Evolutionary conservation across 1,140 invertebrate species (phyloP), one percentile per base, ranked within the genome.

Genomic region (Zaprionus kolodkinae): DNA sequence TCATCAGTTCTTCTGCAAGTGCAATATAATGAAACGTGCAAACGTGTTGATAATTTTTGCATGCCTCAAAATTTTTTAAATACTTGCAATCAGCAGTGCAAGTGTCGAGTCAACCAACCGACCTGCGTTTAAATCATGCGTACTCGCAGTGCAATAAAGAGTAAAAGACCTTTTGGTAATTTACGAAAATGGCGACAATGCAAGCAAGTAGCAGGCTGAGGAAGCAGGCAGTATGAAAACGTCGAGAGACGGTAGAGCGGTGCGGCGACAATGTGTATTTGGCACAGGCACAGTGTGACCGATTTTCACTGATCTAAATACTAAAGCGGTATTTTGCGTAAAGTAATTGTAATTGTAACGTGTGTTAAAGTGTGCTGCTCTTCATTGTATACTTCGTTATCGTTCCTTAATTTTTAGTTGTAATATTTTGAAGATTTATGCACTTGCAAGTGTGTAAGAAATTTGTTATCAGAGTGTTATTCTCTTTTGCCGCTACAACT

Each of bases 101-200:
- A 81, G 82, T 73, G 73, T 66, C 62, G 55, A 50, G 45, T 50
- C 45, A 3, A 50, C 6, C 45, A 25, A 50, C 43, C 60, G 33
- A 69, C 61, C 72, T 75, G 72, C 76, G 61, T 61, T 70, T 75
- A 64, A 75, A 59, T 75, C 72, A 64, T 70, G 67, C 72, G 57
- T 71, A 72, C 55, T 63, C 30, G 52, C 61, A 79, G 57, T 68
- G 66, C 70, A 78, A 79, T 72, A 65, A 62, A 70, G 67, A 76
- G 78, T 77, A 78, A 79, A 76, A 80, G 78, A 79, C 60, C 71
- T 81, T 85, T 86, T 86, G 76, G 79, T 88, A 89, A 88, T 89
- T 88, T 87, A 89, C 85, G 85, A 89, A 88, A 88, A 88, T 88
- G 85, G 85, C 85, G 85, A 88, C 85, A 88, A 89, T 88, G 84